Evolutionary conservation across 2,797 vertebrate genomes (phyloP).

Genomic region (Sylvia borin): DNA sequence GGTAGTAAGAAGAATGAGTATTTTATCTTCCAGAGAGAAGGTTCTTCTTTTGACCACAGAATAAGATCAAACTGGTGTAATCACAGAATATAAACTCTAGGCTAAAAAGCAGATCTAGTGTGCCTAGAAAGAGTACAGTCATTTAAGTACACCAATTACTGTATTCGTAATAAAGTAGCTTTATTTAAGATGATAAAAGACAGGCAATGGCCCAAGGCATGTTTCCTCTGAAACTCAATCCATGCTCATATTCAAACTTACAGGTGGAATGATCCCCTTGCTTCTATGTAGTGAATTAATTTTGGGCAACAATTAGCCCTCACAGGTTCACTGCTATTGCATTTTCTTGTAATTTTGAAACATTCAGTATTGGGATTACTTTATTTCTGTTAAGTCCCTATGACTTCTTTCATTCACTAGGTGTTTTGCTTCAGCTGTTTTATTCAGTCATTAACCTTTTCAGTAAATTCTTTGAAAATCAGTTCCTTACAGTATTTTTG

Average conservation of each 20-base stretch:
- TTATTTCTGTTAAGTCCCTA: background rate
- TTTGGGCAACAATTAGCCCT: background rate
- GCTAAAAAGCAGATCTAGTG: background rate
- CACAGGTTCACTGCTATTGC: background rate
- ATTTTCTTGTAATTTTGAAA: background rate
- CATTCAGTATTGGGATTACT: background rate
- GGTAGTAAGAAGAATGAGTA: background rate
- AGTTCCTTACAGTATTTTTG: background rate
- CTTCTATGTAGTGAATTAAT: background rate
- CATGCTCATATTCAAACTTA: background rate
- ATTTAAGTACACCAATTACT: background rate
- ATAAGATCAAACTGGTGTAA: background rate
- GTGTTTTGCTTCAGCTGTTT: background rate
- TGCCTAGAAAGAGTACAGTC: background rate
- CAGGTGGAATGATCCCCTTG: background rate
- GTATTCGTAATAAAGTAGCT: background rate
- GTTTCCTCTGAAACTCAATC: background rate
- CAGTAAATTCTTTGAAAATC: background rate
- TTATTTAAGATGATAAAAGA: slow-evolving; percentile 22
- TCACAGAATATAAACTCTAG: background rate
- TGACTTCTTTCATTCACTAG: background rate
- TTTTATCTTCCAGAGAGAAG: background rate
- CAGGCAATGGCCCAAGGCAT: background rate
- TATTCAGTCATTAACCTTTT: background rate
- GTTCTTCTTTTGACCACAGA: background rate